phyloP scores from a whole-genome alignment of 37 sponge, comb jelly and placozoan species.

The Ianthella basta region DNA sequence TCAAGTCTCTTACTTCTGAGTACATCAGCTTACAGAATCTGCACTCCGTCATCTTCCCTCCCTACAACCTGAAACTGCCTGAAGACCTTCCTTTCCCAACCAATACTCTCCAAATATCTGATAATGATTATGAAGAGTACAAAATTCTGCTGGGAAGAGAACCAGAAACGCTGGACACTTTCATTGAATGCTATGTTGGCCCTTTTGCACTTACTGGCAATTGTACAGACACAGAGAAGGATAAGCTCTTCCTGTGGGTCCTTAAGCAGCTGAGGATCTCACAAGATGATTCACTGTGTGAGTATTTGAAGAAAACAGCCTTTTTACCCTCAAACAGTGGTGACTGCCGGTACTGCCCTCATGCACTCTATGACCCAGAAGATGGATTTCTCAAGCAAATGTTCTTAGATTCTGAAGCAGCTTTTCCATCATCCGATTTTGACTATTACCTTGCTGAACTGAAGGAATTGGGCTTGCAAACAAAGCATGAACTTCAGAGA shows the following conservation, averaged over 20 bases:
- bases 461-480: conserved; percentile 34
- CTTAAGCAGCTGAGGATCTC: not conserved
- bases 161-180: not conserved
- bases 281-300: not conserved
- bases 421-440: conserved; percentile 39
- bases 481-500: conserved; percentile 25
- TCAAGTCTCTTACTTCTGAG: no score
- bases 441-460: conserved; percentile 2
- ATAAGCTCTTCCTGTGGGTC: conserved; percentile 47
- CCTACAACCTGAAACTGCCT: not conserved
- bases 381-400: conserved; percentile 35
- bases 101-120: conserved; percentile 18
- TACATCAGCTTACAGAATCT: no score
- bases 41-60: no score
- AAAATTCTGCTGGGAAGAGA: conserved; percentile 32
- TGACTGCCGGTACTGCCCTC: not conserved
- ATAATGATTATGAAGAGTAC: not conserved
- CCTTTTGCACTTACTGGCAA: conserved; percentile 34
- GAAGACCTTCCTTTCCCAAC: conserved; percentile 28
- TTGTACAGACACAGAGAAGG: not conserved
- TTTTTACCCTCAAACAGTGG: conserved; percentile 12
- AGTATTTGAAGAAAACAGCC: not conserved
- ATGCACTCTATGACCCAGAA: conserved; percentile 44
- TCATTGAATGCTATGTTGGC: conserved; percentile 15
- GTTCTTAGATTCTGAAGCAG: conserved; percentile 30